Evolutionary conservation across 64 coral and sea anemone genomes (phyloP).

Genomic region (Catalaphyllia jardinei): DNA sequence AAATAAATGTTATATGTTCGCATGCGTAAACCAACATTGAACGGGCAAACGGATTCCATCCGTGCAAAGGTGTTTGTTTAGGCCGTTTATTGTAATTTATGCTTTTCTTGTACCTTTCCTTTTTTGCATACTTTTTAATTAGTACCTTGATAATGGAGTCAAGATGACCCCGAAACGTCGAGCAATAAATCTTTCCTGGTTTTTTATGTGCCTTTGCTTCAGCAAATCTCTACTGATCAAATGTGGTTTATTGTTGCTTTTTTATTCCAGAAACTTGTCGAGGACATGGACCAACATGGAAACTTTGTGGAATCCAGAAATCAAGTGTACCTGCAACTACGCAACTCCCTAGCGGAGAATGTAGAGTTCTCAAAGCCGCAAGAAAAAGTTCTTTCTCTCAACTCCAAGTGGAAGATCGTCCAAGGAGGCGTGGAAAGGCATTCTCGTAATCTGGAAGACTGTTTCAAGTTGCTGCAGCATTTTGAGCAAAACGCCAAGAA

Average conservation of each 20-base stretch:
- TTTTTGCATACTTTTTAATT: too few relatives aligned
- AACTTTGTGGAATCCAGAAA: constrained; percentile 72
- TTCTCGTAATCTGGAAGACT: constrained; percentile 54
- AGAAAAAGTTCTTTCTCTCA: constrained; percentile 60
- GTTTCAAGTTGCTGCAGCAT: constrained; percentile 54
- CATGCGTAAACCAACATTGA: too few relatives aligned
- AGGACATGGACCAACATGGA: constrained; percentile 72
- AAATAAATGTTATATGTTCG: too few relatives aligned
- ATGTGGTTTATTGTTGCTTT: neutral
- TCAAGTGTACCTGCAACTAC: constrained; percentile 60
- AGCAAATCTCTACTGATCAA: too few relatives aligned
- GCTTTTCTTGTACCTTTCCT: too few relatives aligned
- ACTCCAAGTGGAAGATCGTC: constrained; percentile 75
- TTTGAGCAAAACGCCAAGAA: constrained; percentile 68
- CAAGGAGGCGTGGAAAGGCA: constrained; percentile 55
- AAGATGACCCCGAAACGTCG: too few relatives aligned
- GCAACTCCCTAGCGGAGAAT: constrained; percentile 60
- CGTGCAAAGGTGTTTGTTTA: too few relatives aligned
- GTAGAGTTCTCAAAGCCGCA: constrained; percentile 79
- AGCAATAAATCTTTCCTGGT: too few relatives aligned
- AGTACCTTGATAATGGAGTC: too few relatives aligned
- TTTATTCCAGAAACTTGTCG: constrained; percentile 62
- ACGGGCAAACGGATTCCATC: too few relatives aligned
- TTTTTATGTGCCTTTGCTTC: too few relatives aligned
- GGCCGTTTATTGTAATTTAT: too few relatives aligned